Evolutionary conservation across 2,888 invertebrate species (phyloP), one percentile per base, ranked within the genome.

Genomic region (Chrysolina oricalcia): DNA sequence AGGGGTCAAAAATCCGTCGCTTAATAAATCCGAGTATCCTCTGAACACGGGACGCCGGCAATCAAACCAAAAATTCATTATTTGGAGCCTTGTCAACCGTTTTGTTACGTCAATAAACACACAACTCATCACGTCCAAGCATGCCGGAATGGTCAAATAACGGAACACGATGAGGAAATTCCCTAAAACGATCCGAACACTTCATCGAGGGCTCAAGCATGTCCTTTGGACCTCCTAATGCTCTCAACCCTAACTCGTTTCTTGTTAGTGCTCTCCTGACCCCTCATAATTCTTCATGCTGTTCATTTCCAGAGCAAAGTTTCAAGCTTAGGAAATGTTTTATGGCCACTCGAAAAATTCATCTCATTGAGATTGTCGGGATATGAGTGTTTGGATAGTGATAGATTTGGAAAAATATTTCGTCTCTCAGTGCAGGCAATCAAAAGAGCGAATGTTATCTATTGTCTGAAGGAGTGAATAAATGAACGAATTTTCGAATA

Each of bases 241-340:
- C 73, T 80, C 77, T 76, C 78, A 77, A 75, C 78, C 78, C 75
- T 75, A 77, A 81, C 80, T 80, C 81, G 80, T 80, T 80, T 80
- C 81, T 81, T 79, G 77, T 77, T 78, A 78, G 75, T 79, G 80
- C 79, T 77, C 73, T 78, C 73, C 74, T 71, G 78, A 73, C 75
- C 80, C 78, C 80, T 77, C 75, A 79, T 78, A 79, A 77, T 75
- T 76, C 79, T 73, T 79, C 77, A 73, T 74, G 75, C 64, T 74
- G 66, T 69, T 74, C 76, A 74, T 70, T 76, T 68, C 76, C 73
- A 76, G 76, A 78, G 65, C 67, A 73, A 72, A 77, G 73, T 77
- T 77, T 75, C 75, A 73, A 75, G 70, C 73, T 73, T 21, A 65
- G 43, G 50, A 46, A 65, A 75, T 78, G 75, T 71, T 78, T 75